Percentiles rank a stretch among this genome's conserved stretches.
phyloP scores from a whole-genome alignment of 2,888 invertebrate species.

The Cantharis rustica region DNA sequence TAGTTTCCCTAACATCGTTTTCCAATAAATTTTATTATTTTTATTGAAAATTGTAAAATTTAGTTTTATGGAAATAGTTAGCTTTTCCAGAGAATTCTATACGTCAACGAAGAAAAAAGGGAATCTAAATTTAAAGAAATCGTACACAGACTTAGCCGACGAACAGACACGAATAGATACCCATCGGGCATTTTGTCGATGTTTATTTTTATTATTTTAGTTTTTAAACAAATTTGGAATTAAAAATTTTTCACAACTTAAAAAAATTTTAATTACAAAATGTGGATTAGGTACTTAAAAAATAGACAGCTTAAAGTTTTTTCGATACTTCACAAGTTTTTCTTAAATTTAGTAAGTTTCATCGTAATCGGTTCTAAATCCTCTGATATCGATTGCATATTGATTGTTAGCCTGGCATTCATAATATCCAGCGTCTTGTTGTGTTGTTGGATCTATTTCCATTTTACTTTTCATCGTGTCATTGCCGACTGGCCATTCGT shows the following conservation, averaged over 20 bases:
- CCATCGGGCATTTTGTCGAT: not conserved
- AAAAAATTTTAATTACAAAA: not conserved
- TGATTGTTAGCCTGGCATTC: slow-evolving; percentile 76
- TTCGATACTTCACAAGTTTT: not conserved
- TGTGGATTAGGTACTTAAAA: not conserved
- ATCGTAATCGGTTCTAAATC: slow-evolving; percentile 68
- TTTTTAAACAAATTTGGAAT: no score
- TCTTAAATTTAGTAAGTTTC: slow-evolving; percentile 20
- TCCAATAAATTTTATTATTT: no score
- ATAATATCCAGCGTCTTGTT: slow-evolving; percentile 73
- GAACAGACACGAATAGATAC: no score
- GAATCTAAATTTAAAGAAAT: no score
- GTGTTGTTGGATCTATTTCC: slow-evolving; percentile 76
- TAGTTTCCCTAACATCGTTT: no score
- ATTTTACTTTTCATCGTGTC: slow-evolving; percentile 72
- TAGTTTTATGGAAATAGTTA: no score
- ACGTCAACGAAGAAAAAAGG: no score
- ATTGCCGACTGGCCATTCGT: slow-evolving; percentile 69
- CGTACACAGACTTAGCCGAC: no score
- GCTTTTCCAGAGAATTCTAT: no score
- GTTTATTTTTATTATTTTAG: not conserved
- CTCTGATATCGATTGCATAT: slow-evolving; percentile 69
- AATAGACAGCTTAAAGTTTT: not conserved
- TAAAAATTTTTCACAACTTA: not conserved
- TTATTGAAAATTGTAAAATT: no score